phyloP scores from a whole-genome alignment of 2,888 invertebrate genomes.

The Embidobia sp. region DNA sequence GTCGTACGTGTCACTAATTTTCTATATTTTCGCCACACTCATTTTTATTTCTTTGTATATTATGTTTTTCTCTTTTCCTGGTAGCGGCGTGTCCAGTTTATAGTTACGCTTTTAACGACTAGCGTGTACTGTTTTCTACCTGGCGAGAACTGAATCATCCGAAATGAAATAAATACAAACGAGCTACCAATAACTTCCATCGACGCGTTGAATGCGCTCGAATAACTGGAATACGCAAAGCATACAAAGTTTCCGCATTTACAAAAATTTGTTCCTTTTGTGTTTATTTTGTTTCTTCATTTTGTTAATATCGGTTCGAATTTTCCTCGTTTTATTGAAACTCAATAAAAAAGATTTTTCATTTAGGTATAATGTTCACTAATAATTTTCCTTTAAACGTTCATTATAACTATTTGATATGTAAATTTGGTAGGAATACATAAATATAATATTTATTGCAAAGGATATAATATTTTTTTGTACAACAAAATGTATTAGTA shows the following conservation, averaged over 20 bases:
- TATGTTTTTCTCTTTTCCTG: slow-evolving; percentile 10
- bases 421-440: too few relatives aligned
- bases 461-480: too few relatives aligned
- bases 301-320: slow-evolving; percentile 2
- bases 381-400: too few relatives aligned
- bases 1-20: slow-evolving; percentile 29
- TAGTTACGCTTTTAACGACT: slow-evolving; percentile 39
- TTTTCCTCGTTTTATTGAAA: neutral
- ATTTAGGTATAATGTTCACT: too few relatives aligned
- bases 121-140: slow-evolving; percentile 31
- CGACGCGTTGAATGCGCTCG: slow-evolving; percentile 40
- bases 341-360: too few relatives aligned
- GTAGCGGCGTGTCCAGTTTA: slow-evolving; percentile 13
- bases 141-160: slow-evolving; percentile 42
- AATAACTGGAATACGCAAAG: slow-evolving; percentile 36
- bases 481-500: too few relatives aligned
- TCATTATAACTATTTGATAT: too few relatives aligned
- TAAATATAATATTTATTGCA: too few relatives aligned
- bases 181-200: slow-evolving; percentile 39
- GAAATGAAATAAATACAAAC: slow-evolving; percentile 60
- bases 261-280: slow-evolving; percentile 21
- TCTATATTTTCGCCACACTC: slow-evolving; percentile 26
- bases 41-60: slow-evolving; percentile 30
- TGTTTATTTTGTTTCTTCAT: neutral
- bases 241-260: slow-evolving; percentile 33